Evolutionary conservation across 2,113 vertebrate species (phyloP), one percentile per base, ranked within the genome.

Genomic region (Leptosomus discolor): DNA sequence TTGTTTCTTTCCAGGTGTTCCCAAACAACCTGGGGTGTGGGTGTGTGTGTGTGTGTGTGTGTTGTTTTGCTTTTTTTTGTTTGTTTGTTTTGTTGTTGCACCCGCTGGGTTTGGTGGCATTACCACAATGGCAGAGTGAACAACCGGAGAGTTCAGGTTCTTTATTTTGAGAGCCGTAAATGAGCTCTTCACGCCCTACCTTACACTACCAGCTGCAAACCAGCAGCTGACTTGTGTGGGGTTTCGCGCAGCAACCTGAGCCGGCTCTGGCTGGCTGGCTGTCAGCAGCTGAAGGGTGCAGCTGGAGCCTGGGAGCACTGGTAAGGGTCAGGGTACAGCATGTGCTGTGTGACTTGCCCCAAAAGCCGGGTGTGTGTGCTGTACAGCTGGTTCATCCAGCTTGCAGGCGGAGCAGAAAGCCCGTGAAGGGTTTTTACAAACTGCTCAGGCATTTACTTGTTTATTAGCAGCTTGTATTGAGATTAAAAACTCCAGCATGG

Each of bases 81-180:
- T 58, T 50, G 9, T 1, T 68, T 15, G 5, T n/a, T 48, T 53
- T n/a, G 15, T 4, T 57, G 26, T n/a, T n/a, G n/a, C n/a, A n/a
- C 17, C 26, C 2, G 0, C 2, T 11, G 19, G 21, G 45, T 54
- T 75, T 60, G 30, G 41, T 57, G 73, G 5, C 22, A 6, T 80
- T 56, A 36, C 14, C 0, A 0, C 3, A 51, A n/a, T 6, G 20
- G 63, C 15, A 69, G 82, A 74, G 9, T 9, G 56, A 87, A 45
- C 46, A 60, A 12, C 16, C 1, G 5, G 26, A 63, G 43, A n/a
- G 51, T 24, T 34, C 30, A 18, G 58, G 11, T n/a, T 4, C 74
- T 77, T 73, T 16, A 39, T 45, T 84, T 36, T 39, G 32, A 32
- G 61, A 53, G 9, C 37, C 0, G 0, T 43, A 69, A 54, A 48